Evolutionary conservation across 2,888 invertebrate genomes (phyloP), one percentile per base, ranked within the genome.

Genomic region (Ophraella communa): DNA sequence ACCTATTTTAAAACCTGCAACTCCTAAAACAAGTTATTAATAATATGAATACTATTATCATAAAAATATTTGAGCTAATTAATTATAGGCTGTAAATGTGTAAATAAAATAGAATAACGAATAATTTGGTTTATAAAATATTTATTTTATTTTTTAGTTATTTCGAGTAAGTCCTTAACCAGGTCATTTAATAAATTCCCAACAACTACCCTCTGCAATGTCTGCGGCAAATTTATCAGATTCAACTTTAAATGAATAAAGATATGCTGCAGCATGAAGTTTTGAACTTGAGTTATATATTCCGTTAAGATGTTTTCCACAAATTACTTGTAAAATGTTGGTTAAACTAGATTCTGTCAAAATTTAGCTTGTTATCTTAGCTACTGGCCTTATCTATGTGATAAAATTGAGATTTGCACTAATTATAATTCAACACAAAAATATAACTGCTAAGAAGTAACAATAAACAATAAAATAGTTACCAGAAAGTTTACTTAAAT

Each of bases 221-320:
- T 63, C 65, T 49, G 59, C 64, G 60, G 59, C 51, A 60, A 65
- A 62, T 66, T 66, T 64, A 66, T 68, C 64, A 64, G 64, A 66
- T 68, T 60, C 56, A 58, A 65, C 60, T 66, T 66, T 53, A 58
- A 66, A 68, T 66, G 62, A 68, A 52, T 65, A 63, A 65, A 66
- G 66, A 68, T 66, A 66, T 64, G 66, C 64, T 63, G 65, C 61
- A 59, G 64, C 68, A 68, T 65, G 62, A 49, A 64, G 58, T 62
- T 65, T 59, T 64, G 60, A 55, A 66, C 65, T 64, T 53, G 63
- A 68, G 59, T 67, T 67, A 49, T 39, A 61, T 33, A 57, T 42
- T 58, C 47, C 53, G 39, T 27, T 11, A 27, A 64, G 53, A 64
- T 55, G 68, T 62, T 64, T 62, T 65, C 52, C 45, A 30, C 55